Percentiles rank a stretch among this genome's conserved stretches.
Conservation (phyloP, 2,797 vertebrate species). For the Micromesistius poutassou region DNA sequence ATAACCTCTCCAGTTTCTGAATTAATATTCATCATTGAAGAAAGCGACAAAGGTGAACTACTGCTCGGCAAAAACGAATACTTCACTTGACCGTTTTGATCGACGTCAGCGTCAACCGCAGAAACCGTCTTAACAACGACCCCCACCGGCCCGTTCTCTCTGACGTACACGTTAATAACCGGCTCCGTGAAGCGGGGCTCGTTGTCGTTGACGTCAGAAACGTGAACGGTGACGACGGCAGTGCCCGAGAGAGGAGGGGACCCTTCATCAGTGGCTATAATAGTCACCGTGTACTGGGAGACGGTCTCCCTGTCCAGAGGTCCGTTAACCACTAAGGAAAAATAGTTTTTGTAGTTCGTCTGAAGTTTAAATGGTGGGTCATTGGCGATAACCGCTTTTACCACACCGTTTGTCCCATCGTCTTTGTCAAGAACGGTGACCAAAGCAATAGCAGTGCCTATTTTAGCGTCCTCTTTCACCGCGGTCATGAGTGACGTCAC, state of each 20-base stretch:
- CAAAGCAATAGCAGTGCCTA: conserved; percentile 57
- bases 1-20: conserved; percentile 69
- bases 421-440: conserved; percentile 57
- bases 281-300: conserved; percentile 41
- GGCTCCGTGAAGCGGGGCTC: conserved; percentile 49
- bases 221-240: conserved; percentile 40
- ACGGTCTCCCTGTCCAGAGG: conserved; percentile 51
- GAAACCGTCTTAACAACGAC: conserved; percentile 19
- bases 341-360: conserved; percentile 65
- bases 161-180: conserved; percentile 28
- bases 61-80: conserved; percentile 32
- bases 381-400: conserved; percentile 36
- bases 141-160: conserved; percentile 36
- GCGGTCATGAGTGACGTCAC: conserved; percentile 51
- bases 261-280: conserved; percentile 57
- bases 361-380: conserved; percentile 54
- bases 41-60: conserved; percentile 16
- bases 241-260: conserved; percentile 32
- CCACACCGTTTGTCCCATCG: conserved; percentile 51
- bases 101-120: conserved; percentile 36
- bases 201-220: conserved; percentile 72
- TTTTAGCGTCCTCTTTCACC: conserved; percentile 48
- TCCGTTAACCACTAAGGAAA: conserved; percentile 47
- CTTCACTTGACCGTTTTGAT: conserved; percentile 21
- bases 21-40: conserved; percentile 37